Evolutionary conservation across 1,140 invertebrate species (phyloP).

Genomic region (Liolophura sinensis): DNA sequence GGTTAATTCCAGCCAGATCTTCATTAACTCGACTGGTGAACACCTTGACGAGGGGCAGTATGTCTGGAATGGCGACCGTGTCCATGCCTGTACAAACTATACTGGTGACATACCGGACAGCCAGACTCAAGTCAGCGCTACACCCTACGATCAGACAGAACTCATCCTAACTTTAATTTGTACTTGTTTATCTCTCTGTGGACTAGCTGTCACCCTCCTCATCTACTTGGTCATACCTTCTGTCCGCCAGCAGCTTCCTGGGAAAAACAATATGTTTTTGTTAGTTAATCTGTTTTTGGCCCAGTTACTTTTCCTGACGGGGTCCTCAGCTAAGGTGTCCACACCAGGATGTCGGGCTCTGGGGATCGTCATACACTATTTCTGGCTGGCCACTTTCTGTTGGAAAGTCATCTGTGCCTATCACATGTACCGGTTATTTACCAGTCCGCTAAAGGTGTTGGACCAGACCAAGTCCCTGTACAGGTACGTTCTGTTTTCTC

Average conservation of each 20-base stretch:
- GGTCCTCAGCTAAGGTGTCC: slow-evolving; percentile 11
- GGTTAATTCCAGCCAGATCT: too few relatives aligned
- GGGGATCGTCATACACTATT: slow-evolving; percentile 84
- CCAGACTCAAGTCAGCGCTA: too few relatives aligned
- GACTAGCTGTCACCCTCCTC: slow-evolving; percentile 53
- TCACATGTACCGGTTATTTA: slow-evolving; percentile 60
- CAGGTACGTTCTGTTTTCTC: not conserved
- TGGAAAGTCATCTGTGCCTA: slow-evolving; percentile 91
- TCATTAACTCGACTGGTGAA: too few relatives aligned
- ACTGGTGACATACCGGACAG: too few relatives aligned
- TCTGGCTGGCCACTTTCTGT: slow-evolving; percentile 88
- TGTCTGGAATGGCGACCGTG: too few relatives aligned
- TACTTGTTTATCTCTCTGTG: slow-evolving; percentile 53
- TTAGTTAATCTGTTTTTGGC: slow-evolving; percentile 53
- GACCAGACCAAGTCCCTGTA: not conserved
- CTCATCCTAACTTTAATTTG: slow-evolving; percentile 25
- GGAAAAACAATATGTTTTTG: slow-evolving; percentile 57
- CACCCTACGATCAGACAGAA: too few relatives aligned
- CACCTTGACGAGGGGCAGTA: too few relatives aligned
- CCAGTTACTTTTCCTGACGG: slow-evolving; percentile 56
- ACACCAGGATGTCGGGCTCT: slow-evolving; percentile 52
- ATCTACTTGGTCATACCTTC: slow-evolving; percentile 48
- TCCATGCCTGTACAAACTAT: too few relatives aligned
- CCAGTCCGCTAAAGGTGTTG: not conserved
- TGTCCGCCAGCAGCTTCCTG: slow-evolving; percentile 57